These are phyloP conservation scores for Drosophila setifemur DNA, from an alignment of 1,140 invertebrate species.

Conservation along the genomic window DNA sequence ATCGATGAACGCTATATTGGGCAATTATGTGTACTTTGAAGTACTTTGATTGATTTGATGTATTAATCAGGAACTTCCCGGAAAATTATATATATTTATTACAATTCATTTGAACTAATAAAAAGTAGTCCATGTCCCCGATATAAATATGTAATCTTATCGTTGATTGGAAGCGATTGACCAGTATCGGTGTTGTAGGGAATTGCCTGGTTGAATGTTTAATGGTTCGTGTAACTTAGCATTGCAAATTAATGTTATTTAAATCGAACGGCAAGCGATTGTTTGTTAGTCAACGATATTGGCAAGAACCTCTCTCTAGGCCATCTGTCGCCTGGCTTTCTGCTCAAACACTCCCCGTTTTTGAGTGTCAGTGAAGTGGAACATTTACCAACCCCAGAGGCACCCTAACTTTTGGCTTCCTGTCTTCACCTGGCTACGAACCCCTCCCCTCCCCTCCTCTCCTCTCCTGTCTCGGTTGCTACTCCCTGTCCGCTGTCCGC, in stretches of 20 bases:
- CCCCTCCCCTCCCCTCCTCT: neutral
- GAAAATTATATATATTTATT: too few relatives aligned
- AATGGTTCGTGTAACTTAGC: too few relatives aligned
- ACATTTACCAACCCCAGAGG: slow-evolving; percentile 13
- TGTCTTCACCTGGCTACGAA: slow-evolving; percentile 3
- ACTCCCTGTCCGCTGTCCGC: neutral
- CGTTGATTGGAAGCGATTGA: too few relatives aligned
- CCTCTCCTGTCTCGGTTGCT: neutral
- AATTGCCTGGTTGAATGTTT: too few relatives aligned
- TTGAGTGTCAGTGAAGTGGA: slow-evolving; percentile 18
- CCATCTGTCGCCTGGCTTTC: slow-evolving; percentile 11
- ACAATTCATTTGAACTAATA: too few relatives aligned
- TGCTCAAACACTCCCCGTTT: slow-evolving; percentile 18
- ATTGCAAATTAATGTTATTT: too few relatives aligned
- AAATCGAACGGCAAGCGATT: neutral
- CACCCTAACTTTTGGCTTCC: slow-evolving; percentile 18
- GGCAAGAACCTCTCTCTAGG: too few relatives aligned
- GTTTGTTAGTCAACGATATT: too few relatives aligned
- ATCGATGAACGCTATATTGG: neutral
- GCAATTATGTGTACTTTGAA: slow-evolving; percentile 6
- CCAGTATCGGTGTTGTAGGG: too few relatives aligned
- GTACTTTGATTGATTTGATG: slow-evolving; percentile 4
- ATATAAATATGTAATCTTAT: too few relatives aligned
- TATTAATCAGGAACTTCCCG: too few relatives aligned
- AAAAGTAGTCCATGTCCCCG: too few relatives aligned